These are phyloP conservation scores for Amphipyra tragopoginis DNA, from an alignment of 2,888 invertebrate genomes.

Conservation along the genomic window DNA sequence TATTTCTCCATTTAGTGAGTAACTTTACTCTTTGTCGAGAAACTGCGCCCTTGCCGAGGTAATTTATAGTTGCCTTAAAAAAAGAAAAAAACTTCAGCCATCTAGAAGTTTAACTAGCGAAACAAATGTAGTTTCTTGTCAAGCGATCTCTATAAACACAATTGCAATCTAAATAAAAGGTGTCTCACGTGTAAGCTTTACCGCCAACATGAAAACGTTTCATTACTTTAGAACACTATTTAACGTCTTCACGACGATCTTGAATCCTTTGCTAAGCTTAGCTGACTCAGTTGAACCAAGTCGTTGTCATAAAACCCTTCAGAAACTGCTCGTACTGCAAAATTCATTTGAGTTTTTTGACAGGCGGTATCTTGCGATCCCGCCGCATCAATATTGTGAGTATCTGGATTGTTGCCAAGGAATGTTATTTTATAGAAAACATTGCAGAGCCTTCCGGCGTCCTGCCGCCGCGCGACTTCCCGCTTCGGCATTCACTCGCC, in stretches of 20 bases:
- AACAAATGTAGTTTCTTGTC: constrained; percentile 10
- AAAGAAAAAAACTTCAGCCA: neutral
- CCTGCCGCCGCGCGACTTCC: constrained; percentile 61
- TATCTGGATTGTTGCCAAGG: constrained; percentile 72
- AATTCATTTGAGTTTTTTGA: constrained; percentile 54
- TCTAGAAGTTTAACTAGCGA: neutral
- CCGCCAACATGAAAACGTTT: constrained; percentile 37
- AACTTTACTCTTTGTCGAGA: constrained; percentile 6
- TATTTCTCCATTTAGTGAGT: constrained; percentile 4
- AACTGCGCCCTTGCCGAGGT: constrained; percentile 7
- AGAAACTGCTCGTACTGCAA: constrained; percentile 50
- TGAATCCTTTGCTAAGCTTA: constrained; percentile 36
- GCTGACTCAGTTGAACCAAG: constrained; percentile 51
- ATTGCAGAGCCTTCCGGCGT: constrained; percentile 68
- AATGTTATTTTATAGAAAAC: constrained; percentile 60
- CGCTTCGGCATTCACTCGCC: constrained; percentile 38
- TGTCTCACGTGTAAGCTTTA: constrained; percentile 33
- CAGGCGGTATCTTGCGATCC: constrained; percentile 57
- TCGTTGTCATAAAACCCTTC: constrained; percentile 55
- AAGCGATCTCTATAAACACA: constrained; percentile 18
- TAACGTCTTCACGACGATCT: constrained; percentile 46
- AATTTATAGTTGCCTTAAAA: constrained; percentile 1
- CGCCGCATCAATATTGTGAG: constrained; percentile 46
- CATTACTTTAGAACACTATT: constrained; percentile 42
- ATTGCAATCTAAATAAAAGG: constrained; percentile 40